These are phyloP conservation scores for Heliothis subflexa DNA, from an alignment of 1,140 invertebrate species.

Conservation along the genomic window DNA sequence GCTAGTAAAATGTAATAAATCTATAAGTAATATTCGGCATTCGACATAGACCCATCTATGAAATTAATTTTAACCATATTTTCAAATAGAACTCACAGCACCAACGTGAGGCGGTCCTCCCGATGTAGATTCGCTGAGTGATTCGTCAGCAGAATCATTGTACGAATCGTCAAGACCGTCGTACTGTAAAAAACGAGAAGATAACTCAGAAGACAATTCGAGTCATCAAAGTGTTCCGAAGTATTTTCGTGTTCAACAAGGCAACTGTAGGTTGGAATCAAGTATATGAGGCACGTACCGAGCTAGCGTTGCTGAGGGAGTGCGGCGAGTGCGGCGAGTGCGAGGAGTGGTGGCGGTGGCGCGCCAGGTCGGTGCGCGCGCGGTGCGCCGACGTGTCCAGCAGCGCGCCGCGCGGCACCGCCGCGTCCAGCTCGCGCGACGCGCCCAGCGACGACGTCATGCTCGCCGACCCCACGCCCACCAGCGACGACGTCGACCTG, in stretches of 20 bases:
- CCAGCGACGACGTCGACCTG: conserved; percentile 13
- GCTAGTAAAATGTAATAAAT: conserved; percentile 53
- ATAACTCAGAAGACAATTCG: no score
- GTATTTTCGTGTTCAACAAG: no score
- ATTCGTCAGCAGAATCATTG: conserved; percentile 90
- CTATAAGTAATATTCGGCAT: background rate
- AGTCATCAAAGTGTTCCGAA: no score
- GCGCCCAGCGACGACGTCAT: conserved; percentile 43
- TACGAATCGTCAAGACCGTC: conserved; percentile 90
- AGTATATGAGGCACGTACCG: conserved; percentile 84
- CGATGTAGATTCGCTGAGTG: conserved; percentile 86
- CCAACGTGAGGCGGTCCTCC: conserved; percentile 75
- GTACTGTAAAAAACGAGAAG: conserved; percentile 81
- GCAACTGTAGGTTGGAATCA: no score
- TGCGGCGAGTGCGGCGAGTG: conserved; percentile 79
- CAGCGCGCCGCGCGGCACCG: conserved; percentile 92
- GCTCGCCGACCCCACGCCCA: conserved; percentile 12
- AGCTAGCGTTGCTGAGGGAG: conserved; percentile 89
- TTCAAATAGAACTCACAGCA: conserved; percentile 49
- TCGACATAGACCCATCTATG: background rate
- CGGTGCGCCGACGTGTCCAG: conserved; percentile 95
- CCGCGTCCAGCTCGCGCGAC: conserved; percentile 92
- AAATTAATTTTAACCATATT: background rate
- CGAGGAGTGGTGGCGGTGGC: conserved; percentile 82
- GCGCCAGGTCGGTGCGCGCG: conserved; percentile 94